phyloP scores from a whole-genome alignment of 2,113 vertebrate species.

The Haemorhous mexicanus region DNA sequence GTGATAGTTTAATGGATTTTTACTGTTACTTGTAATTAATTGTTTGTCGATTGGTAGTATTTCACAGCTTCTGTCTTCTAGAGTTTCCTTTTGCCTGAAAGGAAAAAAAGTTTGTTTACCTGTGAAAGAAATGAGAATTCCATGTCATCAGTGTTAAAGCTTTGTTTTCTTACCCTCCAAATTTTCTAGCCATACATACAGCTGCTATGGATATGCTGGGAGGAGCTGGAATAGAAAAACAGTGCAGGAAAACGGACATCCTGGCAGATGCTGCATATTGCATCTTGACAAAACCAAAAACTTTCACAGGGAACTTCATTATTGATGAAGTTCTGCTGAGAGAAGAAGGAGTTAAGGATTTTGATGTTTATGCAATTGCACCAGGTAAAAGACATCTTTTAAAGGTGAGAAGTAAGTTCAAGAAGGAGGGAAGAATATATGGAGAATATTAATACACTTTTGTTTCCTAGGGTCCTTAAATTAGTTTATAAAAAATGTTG shows the following conservation, averaged over 20 bases:
- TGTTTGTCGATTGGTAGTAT: background rate
- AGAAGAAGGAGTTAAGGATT: slow-evolving; percentile 84
- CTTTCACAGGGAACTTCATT: slow-evolving; percentile 89
- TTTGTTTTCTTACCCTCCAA: background rate
- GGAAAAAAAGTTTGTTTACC: background rate
- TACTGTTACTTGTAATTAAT: background rate
- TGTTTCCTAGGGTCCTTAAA: background rate
- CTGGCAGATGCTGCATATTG: slow-evolving; percentile 94
- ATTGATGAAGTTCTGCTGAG: slow-evolving; percentile 90
- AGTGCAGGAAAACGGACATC: slow-evolving; percentile 92
- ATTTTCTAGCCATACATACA: slow-evolving; percentile 86
- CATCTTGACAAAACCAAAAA: slow-evolving; percentile 82
- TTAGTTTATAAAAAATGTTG: background rate
- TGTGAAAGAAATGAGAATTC: background rate
- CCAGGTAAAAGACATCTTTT: slow-evolving; percentile 78
- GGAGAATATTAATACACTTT: background rate
- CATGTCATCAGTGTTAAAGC: background rate
- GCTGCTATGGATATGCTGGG: slow-evolving; percentile 95
- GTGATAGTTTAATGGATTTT: background rate
- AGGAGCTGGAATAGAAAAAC: slow-evolving; percentile 80
- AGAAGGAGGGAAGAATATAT: background rate
- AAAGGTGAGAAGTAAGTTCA: background rate
- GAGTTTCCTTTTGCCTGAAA: background rate
- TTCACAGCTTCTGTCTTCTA: background rate
- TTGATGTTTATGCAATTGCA: slow-evolving; percentile 87